phyloP scores from a whole-genome alignment of 2,888 invertebrate genomes.

The Cosmorhoe ocellata region DNA sequence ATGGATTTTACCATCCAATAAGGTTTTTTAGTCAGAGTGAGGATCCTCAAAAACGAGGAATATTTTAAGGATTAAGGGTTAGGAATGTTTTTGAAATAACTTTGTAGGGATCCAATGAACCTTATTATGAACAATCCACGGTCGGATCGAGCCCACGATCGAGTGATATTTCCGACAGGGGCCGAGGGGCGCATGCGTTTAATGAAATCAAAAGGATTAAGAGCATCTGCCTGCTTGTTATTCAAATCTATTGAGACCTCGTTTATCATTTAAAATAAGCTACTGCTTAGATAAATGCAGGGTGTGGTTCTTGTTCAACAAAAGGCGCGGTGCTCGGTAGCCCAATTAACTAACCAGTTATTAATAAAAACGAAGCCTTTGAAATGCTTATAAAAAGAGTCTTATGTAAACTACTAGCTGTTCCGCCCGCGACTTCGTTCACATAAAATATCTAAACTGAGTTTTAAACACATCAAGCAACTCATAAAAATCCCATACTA shows the following conservation, averaged over 20 bases:
- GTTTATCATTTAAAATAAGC: conserved; percentile 82
- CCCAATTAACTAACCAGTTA: conserved; percentile 74
- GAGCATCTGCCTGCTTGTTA: conserved; percentile 82
- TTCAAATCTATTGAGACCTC: conserved; percentile 82
- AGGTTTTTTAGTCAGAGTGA: background rate
- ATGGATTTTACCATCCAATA: background rate
- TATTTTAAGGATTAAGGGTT: conserved; percentile 40
- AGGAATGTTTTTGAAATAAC: conserved; percentile 33
- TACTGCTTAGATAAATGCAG: conserved; percentile 79
- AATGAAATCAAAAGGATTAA: conserved; percentile 83
- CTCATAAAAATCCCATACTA: too few relatives aligned
- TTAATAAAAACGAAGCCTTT: conserved; percentile 56
- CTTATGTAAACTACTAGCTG: too few relatives aligned
- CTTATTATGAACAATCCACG: conserved; percentile 66
- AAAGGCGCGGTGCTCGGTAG: conserved; percentile 70
- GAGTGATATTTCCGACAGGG: conserved; percentile 82
- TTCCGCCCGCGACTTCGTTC: too few relatives aligned
- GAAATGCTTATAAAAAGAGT: conserved; percentile 39
- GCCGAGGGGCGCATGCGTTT: conserved; percentile 78
- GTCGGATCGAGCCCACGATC: conserved; percentile 65
- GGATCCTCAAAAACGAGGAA: conserved; percentile 27
- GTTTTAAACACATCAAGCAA: too few relatives aligned
- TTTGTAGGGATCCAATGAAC: conserved; percentile 45
- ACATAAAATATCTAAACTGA: too few relatives aligned
- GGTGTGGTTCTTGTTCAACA: conserved; percentile 77